A percentile compares a stretch with the other conserved stretches of the same genome.
These are phyloP conservation scores for Marronus borbonicus DNA, from an alignment of 2,888 invertebrate species.

Conservation along the genomic window DNA sequence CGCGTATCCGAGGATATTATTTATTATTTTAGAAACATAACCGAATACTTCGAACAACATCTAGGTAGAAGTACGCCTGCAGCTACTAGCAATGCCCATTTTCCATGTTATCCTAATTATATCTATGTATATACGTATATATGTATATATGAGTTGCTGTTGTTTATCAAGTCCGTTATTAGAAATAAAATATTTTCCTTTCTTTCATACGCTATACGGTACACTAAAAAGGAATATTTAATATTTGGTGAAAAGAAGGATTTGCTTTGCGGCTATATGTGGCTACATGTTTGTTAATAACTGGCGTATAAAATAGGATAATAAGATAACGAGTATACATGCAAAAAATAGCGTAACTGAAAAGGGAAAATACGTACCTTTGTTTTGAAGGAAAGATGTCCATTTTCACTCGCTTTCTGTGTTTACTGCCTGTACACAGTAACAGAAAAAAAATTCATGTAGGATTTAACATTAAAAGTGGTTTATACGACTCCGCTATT, in stretches of 20 bases:
- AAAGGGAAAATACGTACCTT: not conserved
- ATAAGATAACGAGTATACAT: not conserved
- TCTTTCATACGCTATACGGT: not conserved
- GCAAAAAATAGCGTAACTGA: not conserved
- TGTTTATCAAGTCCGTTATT: not conserved
- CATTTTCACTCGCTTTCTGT: too few relatives aligned
- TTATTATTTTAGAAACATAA: constrained; percentile 1
- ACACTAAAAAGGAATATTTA: constrained; percentile 2
- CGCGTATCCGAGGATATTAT: not conserved
- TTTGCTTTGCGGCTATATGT: constrained; percentile 1
- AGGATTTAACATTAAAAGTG: too few relatives aligned
- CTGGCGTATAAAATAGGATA: not conserved
- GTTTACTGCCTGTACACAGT: too few relatives aligned
- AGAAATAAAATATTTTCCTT: constrained; percentile 6
- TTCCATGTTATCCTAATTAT: not conserved
- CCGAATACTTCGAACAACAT: not conserved
- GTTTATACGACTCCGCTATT: too few relatives aligned
- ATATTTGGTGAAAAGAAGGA: constrained; percentile 3
- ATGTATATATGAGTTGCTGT: not conserved
- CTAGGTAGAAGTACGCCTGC: not conserved
- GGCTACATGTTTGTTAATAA: not conserved
- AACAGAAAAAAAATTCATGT: too few relatives aligned
- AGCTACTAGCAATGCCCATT: constrained; percentile 2
- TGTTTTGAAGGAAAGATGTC: too few relatives aligned
- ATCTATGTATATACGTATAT: not conserved